Percentiles rank a stretch among this genome's conserved stretches.
Evolutionary conservation across 2,113 vertebrate genomes (phyloP).

Genomic region (Burhinus bistriatus): DNA sequence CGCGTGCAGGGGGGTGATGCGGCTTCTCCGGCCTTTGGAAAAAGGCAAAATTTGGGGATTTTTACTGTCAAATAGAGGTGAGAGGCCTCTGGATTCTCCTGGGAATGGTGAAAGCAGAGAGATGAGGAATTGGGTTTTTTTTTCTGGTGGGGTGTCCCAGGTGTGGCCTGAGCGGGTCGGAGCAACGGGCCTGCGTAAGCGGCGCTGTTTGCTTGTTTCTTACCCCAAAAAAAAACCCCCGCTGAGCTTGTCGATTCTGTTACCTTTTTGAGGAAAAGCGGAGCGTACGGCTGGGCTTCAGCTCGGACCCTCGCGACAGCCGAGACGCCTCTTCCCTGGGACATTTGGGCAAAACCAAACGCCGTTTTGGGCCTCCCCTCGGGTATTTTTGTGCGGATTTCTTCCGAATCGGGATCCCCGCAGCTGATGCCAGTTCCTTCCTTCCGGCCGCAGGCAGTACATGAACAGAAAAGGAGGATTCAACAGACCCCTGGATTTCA

Average conservation of each 20-base stretch:
- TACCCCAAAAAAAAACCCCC: not conserved
- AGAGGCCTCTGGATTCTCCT: not conserved
- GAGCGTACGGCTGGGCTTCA: not conserved
- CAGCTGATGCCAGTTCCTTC: not conserved
- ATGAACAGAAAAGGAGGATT: slow-evolving; percentile 99
- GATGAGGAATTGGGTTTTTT: not conserved
- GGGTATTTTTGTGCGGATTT: fast-evolving
- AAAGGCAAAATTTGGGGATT: fast-evolving
- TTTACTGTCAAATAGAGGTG: not conserved
- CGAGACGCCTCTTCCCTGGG: fast-evolving
- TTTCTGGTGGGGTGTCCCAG: not conserved
- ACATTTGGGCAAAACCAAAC: not conserved
- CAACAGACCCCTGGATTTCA: slow-evolving; percentile 98
- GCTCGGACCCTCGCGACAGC: not conserved
- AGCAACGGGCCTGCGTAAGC: not conserved
- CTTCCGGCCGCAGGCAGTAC: slow-evolving; percentile 83
- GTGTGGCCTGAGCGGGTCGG: fast-evolving
- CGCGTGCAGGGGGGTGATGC: fast-evolving
- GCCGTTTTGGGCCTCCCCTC: fast-evolving
- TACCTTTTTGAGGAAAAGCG: not conserved
- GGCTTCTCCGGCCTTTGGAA: fast-evolving
- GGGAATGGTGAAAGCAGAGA: fast-evolving
- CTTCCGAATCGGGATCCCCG: not conserved
- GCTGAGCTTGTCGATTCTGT: fast-evolving
- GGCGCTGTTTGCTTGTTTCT: fast-evolving